Evolutionary conservation across 1,140 invertebrate species (phyloP), one percentile per base, ranked within the genome.

Genomic region (Pogonomyrmex californicus): DNA sequence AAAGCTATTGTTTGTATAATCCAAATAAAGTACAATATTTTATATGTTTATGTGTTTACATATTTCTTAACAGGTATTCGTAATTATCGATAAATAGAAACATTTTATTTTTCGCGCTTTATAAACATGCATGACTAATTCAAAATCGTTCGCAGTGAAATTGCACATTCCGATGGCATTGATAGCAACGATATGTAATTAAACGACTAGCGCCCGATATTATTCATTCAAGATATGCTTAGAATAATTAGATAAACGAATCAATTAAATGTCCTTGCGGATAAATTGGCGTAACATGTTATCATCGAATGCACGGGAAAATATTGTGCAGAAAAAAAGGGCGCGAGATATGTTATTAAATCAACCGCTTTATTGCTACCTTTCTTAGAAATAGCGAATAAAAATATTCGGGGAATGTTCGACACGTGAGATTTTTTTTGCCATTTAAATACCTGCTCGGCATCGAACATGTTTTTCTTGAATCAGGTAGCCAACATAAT

Each of bases 161-260:
- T 49, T 23, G 14, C 44, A 58, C 9, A 58, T 68, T 81, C 47
- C 33, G 30, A 70, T 58, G 9, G 10, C 7, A n/a, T 30, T 36
- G 12, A 71, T 71, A 41, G 23, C 12, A 30, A 12, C 12, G 58
- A 60, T 73, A 9, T 60, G 30, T 56, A 73, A 83, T 83, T 73
- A 83, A 75, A 38, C 44, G 30, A 47, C 68, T 73, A 73, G 54
- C 68, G 68, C 79, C 77, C 47, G 36, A 12, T 78, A 63, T 85
- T 78, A 78, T 56, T 85, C 73, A 65, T 63, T 78, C 73, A 54
- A 78, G 36, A 7, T 36, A n/a, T 10, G 33, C 51, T 73, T 73
- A 54, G 73, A 85, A 65, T 78, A 85, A 85, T 78, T 85, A 14
- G 60, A 78, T 85, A 85, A 85, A 85, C 82, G 60, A 78, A 54